Base-by-base conservation (phyloP, 2,888 invertebrate species). In the Polyploca ridens region DNA sequence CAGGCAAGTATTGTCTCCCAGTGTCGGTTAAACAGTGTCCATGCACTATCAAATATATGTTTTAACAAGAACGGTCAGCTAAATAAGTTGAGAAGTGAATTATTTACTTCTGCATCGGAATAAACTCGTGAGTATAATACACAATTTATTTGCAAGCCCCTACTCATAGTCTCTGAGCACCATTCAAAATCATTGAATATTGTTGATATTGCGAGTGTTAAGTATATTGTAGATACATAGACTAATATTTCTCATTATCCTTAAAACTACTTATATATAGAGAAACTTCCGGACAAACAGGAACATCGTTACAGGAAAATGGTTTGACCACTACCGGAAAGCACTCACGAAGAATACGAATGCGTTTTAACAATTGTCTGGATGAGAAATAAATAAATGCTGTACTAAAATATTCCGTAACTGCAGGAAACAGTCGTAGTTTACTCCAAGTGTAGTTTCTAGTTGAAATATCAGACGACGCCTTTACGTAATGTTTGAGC, bases 21-120 rank as follows among this genome's bases (percentile, higher is more conserved):
- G 54, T 54, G 10, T 14, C 16, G 5, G 3, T 54, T 19, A 54
- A 54, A 54, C 54, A 54, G 3, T 19, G 54, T 54, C 16, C 10
- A 10, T 3, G 13, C 13, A 13, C 41, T 11, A 54, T 54, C 10
- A 54, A 44, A n/a, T n/a, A 46, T 5, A 5, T 41, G 3, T 41
- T 16, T 7, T 54, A 8, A 10, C 19, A 19, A 19, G 8, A n/a
- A 54, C 19, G 19, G 8, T 10, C 54, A 10, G 54, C 1, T 54
- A 54, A 19, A 7, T 5, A 54, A 54, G 66, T 69, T 67, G 38
- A 62, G 58, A 62, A 65, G 33, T 64, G 60, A 64, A 64, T 54
- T 68, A 49, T 65, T 65, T 63, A 33, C 41, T 13, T 11, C 59
- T 64, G 62, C 66, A 10, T 19, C 19, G 54, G 19, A 19, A 49